Conservation (phyloP, 2,113 vertebrate species). For the Hippocampus guttulatus region DNA sequence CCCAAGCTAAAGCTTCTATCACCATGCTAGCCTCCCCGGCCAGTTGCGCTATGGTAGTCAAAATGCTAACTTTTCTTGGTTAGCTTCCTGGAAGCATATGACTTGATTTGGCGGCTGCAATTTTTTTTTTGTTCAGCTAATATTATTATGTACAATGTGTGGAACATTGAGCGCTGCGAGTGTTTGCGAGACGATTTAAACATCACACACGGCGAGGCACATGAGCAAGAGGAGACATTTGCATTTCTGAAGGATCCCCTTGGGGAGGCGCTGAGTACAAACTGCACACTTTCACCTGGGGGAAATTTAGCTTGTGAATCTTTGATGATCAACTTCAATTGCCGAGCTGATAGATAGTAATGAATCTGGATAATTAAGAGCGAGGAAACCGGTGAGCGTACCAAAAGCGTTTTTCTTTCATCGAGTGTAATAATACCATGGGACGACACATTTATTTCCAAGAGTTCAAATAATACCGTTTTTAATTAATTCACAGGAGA, state of each 20-base stretch:
- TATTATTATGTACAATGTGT: not conserved
- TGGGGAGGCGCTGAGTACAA: conserved; percentile 38
- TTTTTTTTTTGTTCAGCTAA: not conserved
- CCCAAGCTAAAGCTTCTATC: not conserved
- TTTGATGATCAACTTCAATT: conserved; percentile 59
- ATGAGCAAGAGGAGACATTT: conserved; percentile 27
- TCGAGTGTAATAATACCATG: not conserved
- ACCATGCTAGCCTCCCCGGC: not conserved
- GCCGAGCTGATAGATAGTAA: conserved; percentile 50
- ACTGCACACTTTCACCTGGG: conserved; percentile 43
- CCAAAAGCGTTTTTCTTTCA: conserved; percentile 37
- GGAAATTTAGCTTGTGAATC: conserved; percentile 57
- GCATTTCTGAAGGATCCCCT: conserved; percentile 37
- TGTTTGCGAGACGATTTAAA: conserved; percentile 8
- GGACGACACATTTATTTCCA: not conserved
- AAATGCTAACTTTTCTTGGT: too few relatives aligned
- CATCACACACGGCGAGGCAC: conserved; percentile 18
- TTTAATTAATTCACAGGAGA: not conserved
- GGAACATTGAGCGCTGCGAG: not conserved
- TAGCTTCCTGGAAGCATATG: too few relatives aligned
- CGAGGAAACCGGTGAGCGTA: conserved; percentile 44
- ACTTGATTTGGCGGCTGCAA: not conserved
- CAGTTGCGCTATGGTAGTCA: too few relatives aligned
- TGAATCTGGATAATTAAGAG: conserved; percentile 50
- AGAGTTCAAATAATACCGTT: not conserved